Evolutionary conservation across 1,140 invertebrate species (phyloP).

Genomic region (Zaprionus kolodkinae): DNA sequence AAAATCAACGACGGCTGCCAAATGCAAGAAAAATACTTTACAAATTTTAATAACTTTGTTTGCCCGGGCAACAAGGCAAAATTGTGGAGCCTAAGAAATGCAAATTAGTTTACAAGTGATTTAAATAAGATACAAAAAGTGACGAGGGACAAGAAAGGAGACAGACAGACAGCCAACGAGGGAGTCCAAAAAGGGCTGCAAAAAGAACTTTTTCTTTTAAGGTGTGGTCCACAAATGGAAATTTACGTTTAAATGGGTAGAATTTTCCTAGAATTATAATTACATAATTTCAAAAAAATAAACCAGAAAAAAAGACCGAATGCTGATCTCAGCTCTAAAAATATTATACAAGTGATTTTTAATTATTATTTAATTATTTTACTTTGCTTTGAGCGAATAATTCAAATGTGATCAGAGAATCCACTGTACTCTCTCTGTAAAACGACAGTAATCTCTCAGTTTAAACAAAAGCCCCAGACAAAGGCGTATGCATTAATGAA

Average conservation of each 20-base stretch:
- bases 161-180: background rate
- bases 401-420: background rate
- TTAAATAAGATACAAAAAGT: conserved; percentile 78
- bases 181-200: conserved; percentile 50
- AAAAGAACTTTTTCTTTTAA: conserved; percentile 51
- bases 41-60: conserved; percentile 75
- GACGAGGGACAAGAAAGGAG: conserved; percentile 58
- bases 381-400: background rate
- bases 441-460: conserved; percentile 22
- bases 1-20: conserved; percentile 56
- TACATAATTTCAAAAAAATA: conserved; percentile 40
- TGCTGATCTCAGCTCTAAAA: background rate
- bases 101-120: conserved; percentile 78
- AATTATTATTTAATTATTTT: background rate
- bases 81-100: conserved; percentile 68
- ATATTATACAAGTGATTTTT: background rate
- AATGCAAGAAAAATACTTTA: conserved; percentile 36
- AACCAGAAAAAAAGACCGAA: conserved; percentile 21
- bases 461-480: conserved; percentile 34
- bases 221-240: conserved; percentile 12
- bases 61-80: conserved; percentile 41
- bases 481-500: conserved; percentile 61
- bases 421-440: background rate
- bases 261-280: conserved; percentile 21
- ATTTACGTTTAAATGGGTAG: conserved; percentile 41